phyloP scores from a whole-genome alignment of 2,888 invertebrate species.

The Pristionchus arcanus region DNA sequence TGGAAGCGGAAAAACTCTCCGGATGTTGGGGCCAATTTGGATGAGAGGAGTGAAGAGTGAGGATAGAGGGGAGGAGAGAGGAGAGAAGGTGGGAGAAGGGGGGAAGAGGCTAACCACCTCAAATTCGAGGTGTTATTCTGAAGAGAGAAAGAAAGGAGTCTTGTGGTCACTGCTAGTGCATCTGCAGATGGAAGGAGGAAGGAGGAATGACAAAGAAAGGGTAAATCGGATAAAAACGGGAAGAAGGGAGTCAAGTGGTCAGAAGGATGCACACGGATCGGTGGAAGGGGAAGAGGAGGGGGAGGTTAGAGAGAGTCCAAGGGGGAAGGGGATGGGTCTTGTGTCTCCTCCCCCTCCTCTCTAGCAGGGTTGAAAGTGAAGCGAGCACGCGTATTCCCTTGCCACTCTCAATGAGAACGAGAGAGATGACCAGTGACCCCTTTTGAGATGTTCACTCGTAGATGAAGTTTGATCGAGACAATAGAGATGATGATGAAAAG shows the following conservation, averaged over 20 bases:
- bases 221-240: conserved; percentile 55
- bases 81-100: neutral
- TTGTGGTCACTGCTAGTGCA: conserved; percentile 15
- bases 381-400: conserved; percentile 41
- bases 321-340: conserved; percentile 38
- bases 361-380: conserved; percentile 49
- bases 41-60: conserved; percentile 44
- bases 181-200: conserved; percentile 4
- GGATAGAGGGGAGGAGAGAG: conserved; percentile 20
- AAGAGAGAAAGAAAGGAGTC: neutral
- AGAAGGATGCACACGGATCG: conserved; percentile 39
- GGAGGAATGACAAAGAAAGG: conserved; percentile 9
- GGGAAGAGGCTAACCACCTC: conserved; percentile 29
- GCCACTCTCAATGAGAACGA: conserved; percentile 29
- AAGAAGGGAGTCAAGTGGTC: conserved; percentile 47
- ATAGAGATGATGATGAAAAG: neutral
- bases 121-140: conserved; percentile 27
- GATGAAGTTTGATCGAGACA: neutral
- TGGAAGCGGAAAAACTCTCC: conserved; percentile 48
- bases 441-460: neutral
- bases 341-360: conserved; percentile 29
- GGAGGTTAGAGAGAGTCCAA: conserved; percentile 46
- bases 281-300: neutral
- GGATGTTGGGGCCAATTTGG: conserved; percentile 11
- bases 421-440: neutral